phyloP scores from a whole-genome alignment of 2,888 invertebrate genomes.

The Myathropa florea region DNA sequence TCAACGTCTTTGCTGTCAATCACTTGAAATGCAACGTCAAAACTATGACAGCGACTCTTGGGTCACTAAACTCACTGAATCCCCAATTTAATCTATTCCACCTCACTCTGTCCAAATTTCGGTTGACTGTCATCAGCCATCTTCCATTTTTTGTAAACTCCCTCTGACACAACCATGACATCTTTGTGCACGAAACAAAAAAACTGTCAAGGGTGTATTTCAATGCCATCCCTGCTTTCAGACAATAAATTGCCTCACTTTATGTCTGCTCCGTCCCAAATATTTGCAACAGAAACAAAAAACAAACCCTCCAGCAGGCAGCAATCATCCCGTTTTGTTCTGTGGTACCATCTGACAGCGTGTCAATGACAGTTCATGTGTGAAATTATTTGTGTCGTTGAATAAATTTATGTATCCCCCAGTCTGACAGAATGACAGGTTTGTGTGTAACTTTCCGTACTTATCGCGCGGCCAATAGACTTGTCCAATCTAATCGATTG shows the following conservation, averaged over 20 bases:
- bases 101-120: too few species aligned
- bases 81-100: too few species aligned
- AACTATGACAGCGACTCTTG: too few species aligned
- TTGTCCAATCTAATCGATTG: constrained; percentile 22
- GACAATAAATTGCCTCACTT: background rate
- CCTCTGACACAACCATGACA: constrained; percentile 12
- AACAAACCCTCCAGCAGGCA: background rate
- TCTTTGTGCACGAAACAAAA: constrained; percentile 13
- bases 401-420: background rate
- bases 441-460: background rate
- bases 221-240: constrained; percentile 25
- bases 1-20: too few species aligned
- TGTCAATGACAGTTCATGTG: constrained; percentile 30
- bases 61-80: too few species aligned
- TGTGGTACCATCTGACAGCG: background rate
- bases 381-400: constrained; percentile 34
- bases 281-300: background rate
- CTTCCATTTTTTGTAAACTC: background rate
- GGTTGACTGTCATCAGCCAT: background rate
- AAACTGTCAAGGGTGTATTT: constrained; percentile 18
- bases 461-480: background rate
- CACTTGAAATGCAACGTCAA: too few species aligned
- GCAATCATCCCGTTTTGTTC: background rate
- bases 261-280: constrained; percentile 7
- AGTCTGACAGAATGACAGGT: background rate